phyloP scores from a whole-genome alignment of 1,140 invertebrate genomes.

The Potamilus streckersoni region DNA sequence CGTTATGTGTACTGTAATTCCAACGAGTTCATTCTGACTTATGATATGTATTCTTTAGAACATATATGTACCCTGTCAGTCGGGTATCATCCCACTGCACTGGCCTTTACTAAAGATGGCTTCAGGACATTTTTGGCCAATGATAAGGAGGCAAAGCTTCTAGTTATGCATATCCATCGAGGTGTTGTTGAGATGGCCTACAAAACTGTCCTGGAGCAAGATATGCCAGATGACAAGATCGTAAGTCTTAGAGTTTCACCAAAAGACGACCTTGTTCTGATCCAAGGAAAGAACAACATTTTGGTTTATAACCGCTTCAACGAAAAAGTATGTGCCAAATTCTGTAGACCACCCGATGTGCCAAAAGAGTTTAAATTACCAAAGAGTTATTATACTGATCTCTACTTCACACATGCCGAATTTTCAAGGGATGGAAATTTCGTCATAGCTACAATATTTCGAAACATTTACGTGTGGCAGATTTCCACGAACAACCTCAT shows the following conservation, averaged over 20 bases:
- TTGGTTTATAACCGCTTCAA: constrained; percentile 52
- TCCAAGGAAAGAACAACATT: constrained; percentile 48
- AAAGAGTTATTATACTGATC: constrained; percentile 40
- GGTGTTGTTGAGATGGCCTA: constrained; percentile 57
- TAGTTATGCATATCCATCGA: constrained; percentile 50
- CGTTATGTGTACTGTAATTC: constrained; percentile 60
- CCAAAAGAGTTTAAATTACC: constrained; percentile 64
- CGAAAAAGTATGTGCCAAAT: constrained; percentile 49
- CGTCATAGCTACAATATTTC: constrained; percentile 59
- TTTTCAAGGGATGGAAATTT: constrained; percentile 57
- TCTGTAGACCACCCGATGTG: constrained; percentile 52
- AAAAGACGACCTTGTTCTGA: constrained; percentile 47
- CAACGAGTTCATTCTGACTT: constrained; percentile 51
- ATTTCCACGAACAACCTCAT: constrained; percentile 40
- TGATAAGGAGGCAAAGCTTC: constrained; percentile 48
- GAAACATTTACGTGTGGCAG: constrained; percentile 63
- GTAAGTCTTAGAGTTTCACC: constrained; percentile 42
- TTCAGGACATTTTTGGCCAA: constrained; percentile 49
- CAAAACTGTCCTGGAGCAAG: constrained; percentile 50
- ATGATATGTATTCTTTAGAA: constrained; percentile 55
- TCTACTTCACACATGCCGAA: constrained; percentile 55
- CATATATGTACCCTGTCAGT: constrained; percentile 48
- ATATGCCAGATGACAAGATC: constrained; percentile 49
- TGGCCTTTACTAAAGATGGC: constrained; percentile 53
- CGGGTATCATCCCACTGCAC: constrained; percentile 38